Percentiles rank a stretch among this genome's conserved stretches.
Evolutionary conservation across 2,797 vertebrate genomes (phyloP).

Genomic region (Siniperca scherzeri): DNA sequence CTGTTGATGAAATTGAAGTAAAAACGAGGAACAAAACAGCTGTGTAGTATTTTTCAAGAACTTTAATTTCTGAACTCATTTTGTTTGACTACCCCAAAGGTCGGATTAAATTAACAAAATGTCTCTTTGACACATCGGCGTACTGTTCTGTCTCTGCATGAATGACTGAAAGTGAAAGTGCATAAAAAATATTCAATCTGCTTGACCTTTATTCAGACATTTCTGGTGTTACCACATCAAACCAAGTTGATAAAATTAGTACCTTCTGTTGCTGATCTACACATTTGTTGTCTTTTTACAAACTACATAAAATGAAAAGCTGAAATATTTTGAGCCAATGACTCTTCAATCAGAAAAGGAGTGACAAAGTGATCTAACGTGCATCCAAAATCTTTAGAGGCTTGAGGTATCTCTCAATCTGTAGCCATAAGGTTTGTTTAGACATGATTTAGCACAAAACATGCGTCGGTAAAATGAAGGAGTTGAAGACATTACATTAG

Average conservation of each 20-base stretch:
- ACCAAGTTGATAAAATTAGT: constrained; percentile 8
- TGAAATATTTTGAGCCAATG: neutral
- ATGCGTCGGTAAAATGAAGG: constrained; percentile 1
- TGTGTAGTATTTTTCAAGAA: constrained; percentile 4
- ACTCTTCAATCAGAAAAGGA: neutral
- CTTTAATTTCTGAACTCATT: neutral
- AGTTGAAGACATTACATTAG: neutral
- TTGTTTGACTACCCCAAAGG: neutral
- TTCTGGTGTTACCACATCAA: neutral
- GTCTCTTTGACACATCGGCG: neutral
- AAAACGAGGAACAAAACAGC: neutral
- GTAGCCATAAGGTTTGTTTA: neutral
- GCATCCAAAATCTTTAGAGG: too few species aligned
- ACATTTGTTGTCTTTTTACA: neutral
- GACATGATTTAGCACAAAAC: neutral
- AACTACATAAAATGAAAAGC: neutral
- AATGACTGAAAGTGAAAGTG: neutral
- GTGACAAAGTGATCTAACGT: neutral
- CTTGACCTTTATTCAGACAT: neutral
- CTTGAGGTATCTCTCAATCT: neutral
- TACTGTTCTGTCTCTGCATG: neutral
- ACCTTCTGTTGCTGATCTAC: neutral
- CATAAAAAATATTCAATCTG: neutral
- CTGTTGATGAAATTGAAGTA: constrained; percentile 9
- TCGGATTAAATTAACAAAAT: neutral